These are phyloP conservation scores for Thermophis baileyi DNA, from an alignment of 2,113 vertebrate species.

Conservation along the genomic window DNA sequence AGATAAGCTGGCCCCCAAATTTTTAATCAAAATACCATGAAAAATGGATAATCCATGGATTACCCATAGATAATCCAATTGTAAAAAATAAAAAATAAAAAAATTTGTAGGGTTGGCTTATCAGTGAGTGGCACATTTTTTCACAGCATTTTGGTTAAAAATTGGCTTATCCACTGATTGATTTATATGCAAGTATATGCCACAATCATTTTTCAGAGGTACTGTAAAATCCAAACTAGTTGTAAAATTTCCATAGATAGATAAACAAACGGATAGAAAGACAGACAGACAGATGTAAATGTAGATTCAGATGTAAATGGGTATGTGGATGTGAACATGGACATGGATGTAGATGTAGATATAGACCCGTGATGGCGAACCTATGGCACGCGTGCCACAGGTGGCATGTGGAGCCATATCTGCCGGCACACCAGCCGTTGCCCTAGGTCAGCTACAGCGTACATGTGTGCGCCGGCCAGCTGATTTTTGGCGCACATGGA, in stretches of 20 bases:
- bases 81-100: not conserved
- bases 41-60: not conserved
- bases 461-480: too few relatives aligned
- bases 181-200: not conserved
- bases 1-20: not conserved
- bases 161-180: not conserved
- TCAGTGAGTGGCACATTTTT: not conserved
- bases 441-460: too few relatives aligned
- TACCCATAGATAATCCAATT: not conserved
- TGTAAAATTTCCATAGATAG: not conserved
- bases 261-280: not conserved
- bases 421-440: too few relatives aligned
- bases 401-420: too few relatives aligned
- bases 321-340: too few relatives aligned
- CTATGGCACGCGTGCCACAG: too few relatives aligned
- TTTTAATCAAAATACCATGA: not conserved
- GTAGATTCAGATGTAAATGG: not conserved
- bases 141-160: not conserved
- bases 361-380: too few relatives aligned
- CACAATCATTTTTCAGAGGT: not conserved
- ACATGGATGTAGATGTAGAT: not conserved
- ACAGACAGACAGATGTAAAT: not conserved
- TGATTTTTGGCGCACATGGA: too few relatives aligned
- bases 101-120: not conserved
- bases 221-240: not conserved